Evolutionary conservation across 2,888 invertebrate genomes (phyloP), one percentile per base, ranked within the genome.

Genomic region (Mechanitis messenoides): DNA sequence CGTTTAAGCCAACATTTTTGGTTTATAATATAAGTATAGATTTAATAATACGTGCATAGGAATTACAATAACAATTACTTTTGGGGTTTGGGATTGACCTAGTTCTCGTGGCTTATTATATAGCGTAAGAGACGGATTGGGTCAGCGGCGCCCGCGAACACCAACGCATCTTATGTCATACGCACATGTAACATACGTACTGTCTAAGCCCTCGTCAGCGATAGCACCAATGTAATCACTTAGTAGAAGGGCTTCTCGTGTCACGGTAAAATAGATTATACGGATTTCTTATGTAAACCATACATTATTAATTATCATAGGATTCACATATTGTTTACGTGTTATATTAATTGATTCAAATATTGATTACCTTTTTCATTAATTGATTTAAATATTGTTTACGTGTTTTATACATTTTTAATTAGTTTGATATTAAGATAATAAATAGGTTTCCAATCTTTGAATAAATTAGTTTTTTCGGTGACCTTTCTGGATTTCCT

Each of bases 101-200:
- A 84, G 85, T 84, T 87, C 73, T 54, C 59, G 42, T 9, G 66
- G 69, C 71, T 81, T 83, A 83, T 83, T 77, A 82, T 82, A 85
- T 73, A 71, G 71, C 72, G 69, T 64, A 61, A 54, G 62, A 74
- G 68, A 70, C 73, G 73, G 83, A 84, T 87, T 85, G 83, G 87
- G 87, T 86, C 87, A 87, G 72, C 74, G 72, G 69, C 73, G 74
- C 69, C 71, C 60, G 72, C 72, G 71, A 71, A 72, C 77, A 77
- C 78, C 78, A 80, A 81, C 77, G 74, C 79, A 74, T 72, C 77
- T 86, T 86, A 86, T 84, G 84, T 87, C 86, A 87, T 75, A 76
- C 77, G 67, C 70, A 71, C 74, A 75, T 74, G 77, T 74, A 78
- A 79, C 75, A 74, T 74, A 78, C 79, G 74, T 79, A 76, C 71